Percentiles rank a stretch among this genome's conserved stretches.
phyloP scores from a whole-genome alignment of 2,113 vertebrate species.

The Anguilla japonica region DNA sequence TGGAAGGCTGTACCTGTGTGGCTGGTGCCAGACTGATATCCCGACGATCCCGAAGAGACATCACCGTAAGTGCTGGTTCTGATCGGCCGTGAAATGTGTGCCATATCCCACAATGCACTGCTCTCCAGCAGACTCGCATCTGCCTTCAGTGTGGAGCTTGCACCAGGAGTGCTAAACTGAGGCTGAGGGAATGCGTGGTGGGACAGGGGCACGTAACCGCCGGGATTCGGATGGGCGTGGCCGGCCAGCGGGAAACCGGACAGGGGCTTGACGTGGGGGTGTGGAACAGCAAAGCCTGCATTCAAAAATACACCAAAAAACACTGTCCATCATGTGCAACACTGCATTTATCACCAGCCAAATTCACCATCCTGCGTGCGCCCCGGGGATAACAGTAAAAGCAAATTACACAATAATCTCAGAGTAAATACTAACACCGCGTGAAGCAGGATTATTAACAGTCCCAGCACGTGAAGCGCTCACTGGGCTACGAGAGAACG shows the following conservation, averaged over 20 bases:
- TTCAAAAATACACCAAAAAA: conserved; percentile 37
- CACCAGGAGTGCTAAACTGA: conserved; percentile 45
- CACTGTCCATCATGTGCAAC: background rate
- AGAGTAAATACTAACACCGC: background rate
- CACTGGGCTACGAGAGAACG: too few species aligned
- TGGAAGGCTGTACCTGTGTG: conserved; percentile 68
- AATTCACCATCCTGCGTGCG: background rate
- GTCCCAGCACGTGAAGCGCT: too few species aligned
- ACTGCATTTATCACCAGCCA: background rate
- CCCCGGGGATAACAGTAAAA: background rate
- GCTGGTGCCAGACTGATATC: conserved; percentile 70
- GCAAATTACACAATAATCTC: background rate
- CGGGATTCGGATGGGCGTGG: conserved; percentile 46
- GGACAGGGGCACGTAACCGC: conserved; percentile 45
- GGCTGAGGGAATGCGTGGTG: conserved; percentile 53
- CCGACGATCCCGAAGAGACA: conserved; percentile 66
- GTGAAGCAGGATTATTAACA: too few species aligned
- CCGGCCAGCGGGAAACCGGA: conserved; percentile 50
- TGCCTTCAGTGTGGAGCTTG: conserved; percentile 37
- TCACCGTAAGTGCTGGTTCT: conserved; percentile 56
- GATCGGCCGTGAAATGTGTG: conserved; percentile 39
- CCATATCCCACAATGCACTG: conserved; percentile 58
- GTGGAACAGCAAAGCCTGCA: conserved; percentile 49
- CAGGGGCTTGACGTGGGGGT: conserved; percentile 63
- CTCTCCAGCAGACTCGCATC: conserved; percentile 56